Evolutionary conservation across 2,888 invertebrate genomes (phyloP).

Genomic region (Lepidocyrtinus sp.): DNA sequence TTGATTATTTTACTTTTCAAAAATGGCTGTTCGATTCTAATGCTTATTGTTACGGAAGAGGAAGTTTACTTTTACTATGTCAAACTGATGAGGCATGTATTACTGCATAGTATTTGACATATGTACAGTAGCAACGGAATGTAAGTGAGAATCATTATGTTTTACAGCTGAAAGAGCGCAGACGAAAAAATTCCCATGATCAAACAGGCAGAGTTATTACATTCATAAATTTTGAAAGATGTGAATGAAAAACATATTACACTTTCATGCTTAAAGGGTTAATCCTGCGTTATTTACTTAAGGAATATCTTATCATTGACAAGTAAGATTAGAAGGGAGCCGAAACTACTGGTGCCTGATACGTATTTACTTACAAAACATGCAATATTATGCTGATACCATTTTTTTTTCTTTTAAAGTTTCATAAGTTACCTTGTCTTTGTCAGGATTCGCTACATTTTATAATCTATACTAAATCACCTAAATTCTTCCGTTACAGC

Average conservation of each 20-base stretch:
- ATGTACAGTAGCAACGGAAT: no score
- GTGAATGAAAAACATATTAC: not conserved
- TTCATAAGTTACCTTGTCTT: no score
- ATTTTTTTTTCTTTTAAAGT: no score
- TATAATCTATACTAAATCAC: no score
- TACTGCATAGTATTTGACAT: no score
- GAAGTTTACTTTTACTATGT: conserved; percentile 47
- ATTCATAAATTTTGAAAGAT: conserved; percentile 32
- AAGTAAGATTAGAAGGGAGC: conserved; percentile 33
- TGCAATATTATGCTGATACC: no score
- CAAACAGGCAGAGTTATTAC: no score
- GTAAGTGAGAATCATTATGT: no score
- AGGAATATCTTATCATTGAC: conserved; percentile 45
- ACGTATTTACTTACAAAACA: not conserved
- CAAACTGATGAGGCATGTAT: not conserved
- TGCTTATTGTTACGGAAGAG: conserved; percentile 32
- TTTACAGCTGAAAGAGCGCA: no score
- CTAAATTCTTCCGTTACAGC: no score
- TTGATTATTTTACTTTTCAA: conserved; percentile 35
- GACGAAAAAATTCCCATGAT: conserved; percentile 20
- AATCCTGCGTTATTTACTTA: conserved; percentile 49
- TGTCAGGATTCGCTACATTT: no score
- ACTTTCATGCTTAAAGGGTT: conserved; percentile 36
- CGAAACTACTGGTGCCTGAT: not conserved
- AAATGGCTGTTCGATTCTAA: not conserved